These are phyloP conservation scores for Spatulosminthurus flaviceps DNA, from an alignment of 2,888 invertebrate species.

Conservation along the genomic window DNA sequence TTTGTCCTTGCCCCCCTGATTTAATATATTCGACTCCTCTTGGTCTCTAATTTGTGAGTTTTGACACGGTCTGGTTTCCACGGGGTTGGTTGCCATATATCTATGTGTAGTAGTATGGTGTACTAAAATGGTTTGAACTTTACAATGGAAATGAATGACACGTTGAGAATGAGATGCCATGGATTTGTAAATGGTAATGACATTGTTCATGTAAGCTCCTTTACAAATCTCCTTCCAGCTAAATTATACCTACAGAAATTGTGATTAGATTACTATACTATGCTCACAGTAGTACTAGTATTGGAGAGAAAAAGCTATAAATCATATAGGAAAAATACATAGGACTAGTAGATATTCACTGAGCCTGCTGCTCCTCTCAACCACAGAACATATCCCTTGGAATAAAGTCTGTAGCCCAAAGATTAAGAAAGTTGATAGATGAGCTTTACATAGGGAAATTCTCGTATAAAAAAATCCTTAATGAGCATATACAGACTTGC, in stretches of 20 bases:
- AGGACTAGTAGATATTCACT: no score
- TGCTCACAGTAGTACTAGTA: no score
- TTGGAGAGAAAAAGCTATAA: no score
- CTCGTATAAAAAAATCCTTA: no score
- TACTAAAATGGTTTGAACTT: not conserved
- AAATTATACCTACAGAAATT: not conserved
- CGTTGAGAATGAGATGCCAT: constrained; percentile 13
- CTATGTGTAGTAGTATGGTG: no score
- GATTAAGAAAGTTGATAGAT: constrained; percentile 10
- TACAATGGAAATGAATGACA: not conserved
- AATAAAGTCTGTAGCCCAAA: not conserved
- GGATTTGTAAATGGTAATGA: constrained; percentile 13
- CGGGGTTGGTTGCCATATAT: no score
- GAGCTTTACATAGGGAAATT: not conserved
- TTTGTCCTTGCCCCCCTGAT: not conserved
- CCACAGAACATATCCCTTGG: not conserved
- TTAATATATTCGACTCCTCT: constrained; percentile 13
- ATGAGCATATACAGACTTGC: no score
- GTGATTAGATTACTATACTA: not conserved
- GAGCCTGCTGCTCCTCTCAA: no score
- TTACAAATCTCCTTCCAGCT: not conserved
- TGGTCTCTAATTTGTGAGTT: not conserved
- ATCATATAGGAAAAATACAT: no score
- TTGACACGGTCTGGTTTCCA: not conserved
- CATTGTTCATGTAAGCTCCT: not conserved